A percentile compares a stretch with the other conserved stretches of the same genome.
Evolutionary conservation across 2,888 invertebrate genomes (phyloP).

Genomic region (Eremobia ochroleuca): DNA sequence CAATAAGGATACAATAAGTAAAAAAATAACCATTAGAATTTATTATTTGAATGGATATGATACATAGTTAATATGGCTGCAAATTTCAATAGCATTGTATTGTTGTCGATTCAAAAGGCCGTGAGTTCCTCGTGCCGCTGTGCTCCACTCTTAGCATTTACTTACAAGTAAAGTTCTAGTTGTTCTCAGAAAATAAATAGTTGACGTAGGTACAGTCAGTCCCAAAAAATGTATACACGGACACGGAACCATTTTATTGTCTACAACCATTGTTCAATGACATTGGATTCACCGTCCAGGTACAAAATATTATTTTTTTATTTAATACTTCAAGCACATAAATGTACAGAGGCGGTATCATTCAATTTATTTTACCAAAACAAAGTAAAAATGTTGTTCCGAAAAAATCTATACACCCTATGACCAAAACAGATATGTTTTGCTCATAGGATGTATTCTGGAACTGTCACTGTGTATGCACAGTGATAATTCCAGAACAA

Average conservation of each 20-base stretch:
- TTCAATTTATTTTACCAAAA: neutral
- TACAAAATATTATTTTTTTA: too few species aligned
- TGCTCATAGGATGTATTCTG: too few species aligned
- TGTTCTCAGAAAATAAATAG: constrained; percentile 11
- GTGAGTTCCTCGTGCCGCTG: constrained; percentile 17
- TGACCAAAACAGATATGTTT: neutral
- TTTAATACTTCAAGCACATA: too few species aligned
- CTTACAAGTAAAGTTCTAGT: constrained; percentile 1
- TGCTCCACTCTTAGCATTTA: constrained; percentile 6
- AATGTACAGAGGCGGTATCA: too few species aligned
- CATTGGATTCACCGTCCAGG: neutral
- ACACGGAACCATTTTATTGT: neutral
- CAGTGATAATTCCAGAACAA: neutral
- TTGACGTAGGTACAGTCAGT: neutral
- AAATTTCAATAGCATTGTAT: neutral
- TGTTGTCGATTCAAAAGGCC: constrained; percentile 2
- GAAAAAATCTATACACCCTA: neutral
- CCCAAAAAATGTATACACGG: neutral
- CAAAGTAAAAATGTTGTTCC: neutral
- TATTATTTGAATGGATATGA: neutral
- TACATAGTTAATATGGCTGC: neutral
- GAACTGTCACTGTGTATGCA: too few species aligned
- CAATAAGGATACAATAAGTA: too few species aligned
- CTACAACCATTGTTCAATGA: neutral
- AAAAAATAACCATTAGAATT: too few species aligned